Evolutionary conservation across 1,140 invertebrate genomes (phyloP), one percentile per base, ranked within the genome.

Genomic region (Micrasema longulum): DNA sequence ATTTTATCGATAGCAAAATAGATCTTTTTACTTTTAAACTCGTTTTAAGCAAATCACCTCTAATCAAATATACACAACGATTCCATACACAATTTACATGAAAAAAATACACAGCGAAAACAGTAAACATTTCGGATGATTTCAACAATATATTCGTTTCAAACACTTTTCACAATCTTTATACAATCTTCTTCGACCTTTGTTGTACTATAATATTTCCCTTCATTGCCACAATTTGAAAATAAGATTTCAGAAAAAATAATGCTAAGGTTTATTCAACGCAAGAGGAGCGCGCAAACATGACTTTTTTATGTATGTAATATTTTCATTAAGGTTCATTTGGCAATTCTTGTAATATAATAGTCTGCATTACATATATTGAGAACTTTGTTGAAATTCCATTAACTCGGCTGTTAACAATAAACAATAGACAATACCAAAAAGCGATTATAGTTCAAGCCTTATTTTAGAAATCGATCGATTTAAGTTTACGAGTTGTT

Each of bases 101-200:
- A 41, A 22, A 62, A 62, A 41, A 62, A 16, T 14, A 41, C 38
- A 62, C 35, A 41, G 38, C 22, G 23, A 64, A 47, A 64, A 48
- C 38, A 64, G 23, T 64, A 45, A 64, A 64, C 20, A 48, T 31
- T 45, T 47, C 26, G 9, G 5, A 50, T 47, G 4, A 64, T 23
- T 47, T 64, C 22, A 64, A 64, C 45, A 48, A 31, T 26, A 45
- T 26, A 64, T 23, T 23, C 45, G n/a, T 64, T 45, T 64, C 26
- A 55, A 55, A 18, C 52, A 55, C 16, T 35, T 4, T 35, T 14
- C 18, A 2, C 12, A 22, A 52, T 52, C 48, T 52, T 52, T 52
- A 52, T 52, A 52, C 48, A 14, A n/a, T n/a, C n/a, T 20, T 52
- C 20, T 52, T 20, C 48, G 12, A 22, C 48, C 48, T 22, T 52